Conservation (phyloP, 2,888 invertebrate genomes). For the Hyles lineata region DNA sequence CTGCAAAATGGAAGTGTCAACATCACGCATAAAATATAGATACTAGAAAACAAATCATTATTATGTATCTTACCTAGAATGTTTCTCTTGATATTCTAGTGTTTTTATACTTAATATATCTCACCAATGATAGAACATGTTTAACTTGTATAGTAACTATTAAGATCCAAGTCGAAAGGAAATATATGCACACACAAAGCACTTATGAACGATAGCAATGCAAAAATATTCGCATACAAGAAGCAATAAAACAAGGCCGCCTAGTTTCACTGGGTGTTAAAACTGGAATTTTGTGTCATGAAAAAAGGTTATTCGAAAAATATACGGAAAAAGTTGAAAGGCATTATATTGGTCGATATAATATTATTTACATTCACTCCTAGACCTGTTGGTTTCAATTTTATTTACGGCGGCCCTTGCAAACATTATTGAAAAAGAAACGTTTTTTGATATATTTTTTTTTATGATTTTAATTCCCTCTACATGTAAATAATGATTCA, state of each 20-base stretch:
- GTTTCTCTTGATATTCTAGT: no score
- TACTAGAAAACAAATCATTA: no score
- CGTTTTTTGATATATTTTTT: no score
- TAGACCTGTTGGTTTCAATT: not conserved
- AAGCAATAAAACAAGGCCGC: slow-evolving; percentile 39
- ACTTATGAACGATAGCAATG: slow-evolving; percentile 33
- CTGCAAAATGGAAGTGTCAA: no score
- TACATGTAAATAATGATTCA: no score
- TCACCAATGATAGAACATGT: no score
- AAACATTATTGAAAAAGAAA: not conserved
- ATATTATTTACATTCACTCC: slow-evolving; percentile 6
- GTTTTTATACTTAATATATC: no score
- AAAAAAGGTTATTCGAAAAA: slow-evolving; percentile 28
- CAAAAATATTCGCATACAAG: slow-evolving; percentile 33
- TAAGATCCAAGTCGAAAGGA: not conserved
- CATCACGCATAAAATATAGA: no score
- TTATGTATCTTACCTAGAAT: no score
- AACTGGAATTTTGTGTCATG: slow-evolving; percentile 19
- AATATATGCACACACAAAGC: slow-evolving; percentile 3
- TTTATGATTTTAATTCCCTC: no score
- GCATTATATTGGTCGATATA: slow-evolving; percentile 8
- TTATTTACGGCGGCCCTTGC: not conserved
- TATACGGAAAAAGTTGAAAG: slow-evolving; percentile 27
- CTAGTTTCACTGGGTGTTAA: slow-evolving; percentile 34
- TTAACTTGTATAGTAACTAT: no score